Evolutionary conservation across 2,888 invertebrate species (phyloP), one percentile per base, ranked within the genome.

Genomic region (Ctenicera cuprea): DNA sequence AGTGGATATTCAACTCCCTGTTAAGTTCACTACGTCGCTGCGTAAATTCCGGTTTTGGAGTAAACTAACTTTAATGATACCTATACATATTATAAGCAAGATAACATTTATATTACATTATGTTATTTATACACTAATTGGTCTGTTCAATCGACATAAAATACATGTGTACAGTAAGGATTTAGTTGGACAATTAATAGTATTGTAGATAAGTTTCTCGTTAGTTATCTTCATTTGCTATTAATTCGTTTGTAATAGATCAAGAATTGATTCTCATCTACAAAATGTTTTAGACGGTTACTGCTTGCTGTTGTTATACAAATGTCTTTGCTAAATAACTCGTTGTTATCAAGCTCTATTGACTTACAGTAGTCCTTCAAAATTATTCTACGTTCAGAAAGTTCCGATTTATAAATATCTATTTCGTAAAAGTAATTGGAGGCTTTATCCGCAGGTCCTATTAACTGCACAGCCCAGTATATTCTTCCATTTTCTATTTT

Each of bases 341-440:
- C 54, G 20, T 65, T 52, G 59, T 80, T 77, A 5, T 79, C 77
- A 41, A 79, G 41, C 14, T 78, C 79, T 50, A 79, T 74, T 11
- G 78, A 16, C 20, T 80, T 79, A 66, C 82, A 82, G 62, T 78
- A 80, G 70, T 82, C 80, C 38, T 77, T 80, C 16, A 78, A 20
- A 63, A 79, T 76, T 68, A 75, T 78, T n/a, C n/a, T n/a, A 22
- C 76, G 74, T 0, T 4, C 2, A n/a, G 77, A 52, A 14, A 73
- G 71, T 1, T 77, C 78, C 4, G 76, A 71, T 45, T 79, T 79
- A 54, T 79, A 77, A 45, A 82, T 70, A 54, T 82, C 81, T 30
- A 82, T 78, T 74, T 80, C 81, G 41, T 78, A 82, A 48, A 62
- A 80, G 61, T 73, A 82, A 54, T 77, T 71, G 20, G 76, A 74